Conservation (phyloP, 2,113 vertebrate genomes). For the Thunnus maccoyii region DNA sequence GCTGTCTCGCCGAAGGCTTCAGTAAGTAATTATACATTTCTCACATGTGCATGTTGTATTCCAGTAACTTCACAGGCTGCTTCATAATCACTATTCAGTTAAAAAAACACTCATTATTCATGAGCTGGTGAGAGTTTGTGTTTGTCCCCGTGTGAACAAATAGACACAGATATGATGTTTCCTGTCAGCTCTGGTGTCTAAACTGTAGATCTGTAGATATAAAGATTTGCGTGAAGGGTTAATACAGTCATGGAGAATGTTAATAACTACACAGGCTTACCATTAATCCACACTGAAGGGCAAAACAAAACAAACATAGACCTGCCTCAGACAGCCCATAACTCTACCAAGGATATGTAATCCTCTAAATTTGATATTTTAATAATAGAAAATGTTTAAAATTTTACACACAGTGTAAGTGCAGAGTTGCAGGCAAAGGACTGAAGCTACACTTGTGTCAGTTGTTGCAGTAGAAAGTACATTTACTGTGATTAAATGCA, state of each 20-base stretch:
- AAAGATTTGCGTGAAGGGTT: slow-evolving; percentile 9
- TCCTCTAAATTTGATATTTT: background rate
- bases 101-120: background rate
- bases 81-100: background rate
- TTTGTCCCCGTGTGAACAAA: background rate
- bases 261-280: slow-evolving; percentile 18
- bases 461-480: too few relatives aligned
- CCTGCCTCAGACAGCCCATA: slow-evolving; percentile 11
- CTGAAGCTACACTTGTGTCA: too few relatives aligned
- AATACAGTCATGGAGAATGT: slow-evolving; percentile 2
- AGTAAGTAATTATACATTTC: slow-evolving; percentile 10
- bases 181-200: background rate
- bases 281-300: slow-evolving; percentile 42
- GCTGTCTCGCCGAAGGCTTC: slow-evolving; percentile 6
- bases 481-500: too few relatives aligned
- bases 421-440: too few relatives aligned
- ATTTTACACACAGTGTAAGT: too few relatives aligned
- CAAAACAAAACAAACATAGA: slow-evolving; percentile 31
- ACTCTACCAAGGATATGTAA: background rate
- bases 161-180: too few relatives aligned
- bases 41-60: slow-evolving; percentile 15
- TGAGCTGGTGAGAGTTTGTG: background rate
- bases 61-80: background rate
- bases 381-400: background rate
- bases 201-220: background rate